A percentile compares a stretch with the other conserved stretches of the same genome.
These are phyloP conservation scores for Creontiades dilutus DNA, from an alignment of 2,888 invertebrate species.

Conservation along the genomic window DNA sequence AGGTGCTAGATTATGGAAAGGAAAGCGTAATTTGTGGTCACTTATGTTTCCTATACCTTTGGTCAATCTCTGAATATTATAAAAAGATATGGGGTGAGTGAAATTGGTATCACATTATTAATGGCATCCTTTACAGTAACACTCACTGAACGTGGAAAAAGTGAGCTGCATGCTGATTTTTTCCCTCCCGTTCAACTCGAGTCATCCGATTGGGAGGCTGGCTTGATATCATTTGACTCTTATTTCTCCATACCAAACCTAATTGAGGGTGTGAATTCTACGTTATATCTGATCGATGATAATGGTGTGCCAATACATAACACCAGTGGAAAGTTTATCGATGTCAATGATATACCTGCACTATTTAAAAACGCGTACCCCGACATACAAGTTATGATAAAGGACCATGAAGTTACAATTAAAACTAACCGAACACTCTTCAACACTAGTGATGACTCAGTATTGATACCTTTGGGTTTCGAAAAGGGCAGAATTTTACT, in stretches of 20 bases:
- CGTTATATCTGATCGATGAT: conserved; percentile 25
- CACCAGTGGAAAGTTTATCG: not conserved
- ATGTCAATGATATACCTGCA: not conserved
- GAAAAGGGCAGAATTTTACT: not conserved
- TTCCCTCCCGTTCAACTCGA: not conserved
- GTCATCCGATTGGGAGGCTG: not conserved
- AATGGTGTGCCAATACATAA: not conserved
- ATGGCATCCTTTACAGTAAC: conserved; percentile 1
- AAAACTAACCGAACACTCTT: not conserved
- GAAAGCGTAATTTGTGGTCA: not conserved
- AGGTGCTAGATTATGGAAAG: not conserved
- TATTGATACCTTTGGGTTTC: not conserved
- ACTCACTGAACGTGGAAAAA: conserved; percentile 13
- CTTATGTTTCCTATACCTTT: not conserved
- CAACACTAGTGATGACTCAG: not conserved
- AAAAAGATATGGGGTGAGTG: not conserved
- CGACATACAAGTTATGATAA: not conserved
- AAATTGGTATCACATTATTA: not conserved
- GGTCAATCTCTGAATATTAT: not conserved
- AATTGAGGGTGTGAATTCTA: not conserved
- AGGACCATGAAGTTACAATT: not conserved
- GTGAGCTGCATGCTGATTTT: not conserved
- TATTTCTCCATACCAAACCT: conserved; percentile 51
- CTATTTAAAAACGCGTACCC: not conserved
- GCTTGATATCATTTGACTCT: not conserved